These are phyloP conservation scores for Triops cancriformis DNA, from an alignment of 1,140 invertebrate species.

Conservation along the genomic window DNA sequence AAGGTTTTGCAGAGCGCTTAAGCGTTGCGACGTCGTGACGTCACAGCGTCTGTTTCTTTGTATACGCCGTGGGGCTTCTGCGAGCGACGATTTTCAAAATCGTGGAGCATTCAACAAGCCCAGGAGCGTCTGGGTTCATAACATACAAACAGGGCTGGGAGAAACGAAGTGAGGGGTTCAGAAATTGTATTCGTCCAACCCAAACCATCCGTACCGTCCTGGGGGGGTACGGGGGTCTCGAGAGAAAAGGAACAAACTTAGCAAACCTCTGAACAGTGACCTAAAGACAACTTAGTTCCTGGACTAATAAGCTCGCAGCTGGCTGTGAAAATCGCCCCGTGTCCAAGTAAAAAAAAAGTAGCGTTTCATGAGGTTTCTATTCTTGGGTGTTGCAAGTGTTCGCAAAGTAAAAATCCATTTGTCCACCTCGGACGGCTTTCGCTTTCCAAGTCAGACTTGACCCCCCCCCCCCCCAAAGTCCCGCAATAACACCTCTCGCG, in stretches of 20 bases:
- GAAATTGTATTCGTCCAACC: neutral
- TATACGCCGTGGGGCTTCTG: neutral
- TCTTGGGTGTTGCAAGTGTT: neutral
- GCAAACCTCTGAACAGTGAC: neutral
- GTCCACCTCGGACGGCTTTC: neutral
- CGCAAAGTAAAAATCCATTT: neutral
- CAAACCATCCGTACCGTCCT: neutral
- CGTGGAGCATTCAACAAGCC: neutral
- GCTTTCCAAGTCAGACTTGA: neutral
- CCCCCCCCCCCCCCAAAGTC: neutral
- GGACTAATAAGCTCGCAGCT: conserved; percentile 9
- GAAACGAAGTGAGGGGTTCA: neutral
- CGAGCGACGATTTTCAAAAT: neutral
- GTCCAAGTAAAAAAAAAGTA: neutral
- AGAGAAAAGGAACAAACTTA: neutral
- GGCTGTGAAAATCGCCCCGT: neutral
- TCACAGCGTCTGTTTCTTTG: neutral
- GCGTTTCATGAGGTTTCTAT: neutral
- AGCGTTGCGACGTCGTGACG: neutral
- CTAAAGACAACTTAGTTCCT: neutral
- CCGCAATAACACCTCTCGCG: neutral
- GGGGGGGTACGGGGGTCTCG: neutral
- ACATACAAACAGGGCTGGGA: neutral
- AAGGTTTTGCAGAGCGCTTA: neutral
- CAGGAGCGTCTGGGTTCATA: too few relatives aligned